Conservation (phyloP, 2,113 vertebrate species). For the Chroicocephalus ridibundus region DNA sequence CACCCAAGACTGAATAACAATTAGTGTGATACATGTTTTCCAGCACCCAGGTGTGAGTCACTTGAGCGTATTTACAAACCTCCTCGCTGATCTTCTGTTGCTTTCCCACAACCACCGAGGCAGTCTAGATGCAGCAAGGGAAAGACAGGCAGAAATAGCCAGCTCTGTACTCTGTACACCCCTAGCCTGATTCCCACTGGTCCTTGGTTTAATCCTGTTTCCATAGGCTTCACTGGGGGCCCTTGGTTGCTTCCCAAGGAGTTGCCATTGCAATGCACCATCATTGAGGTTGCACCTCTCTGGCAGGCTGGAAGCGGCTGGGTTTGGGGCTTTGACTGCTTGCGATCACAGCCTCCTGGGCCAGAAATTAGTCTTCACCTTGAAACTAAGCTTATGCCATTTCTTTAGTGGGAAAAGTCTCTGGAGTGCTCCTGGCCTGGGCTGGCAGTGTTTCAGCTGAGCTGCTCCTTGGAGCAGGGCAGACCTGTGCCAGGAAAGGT, state of each 20-base stretch:
- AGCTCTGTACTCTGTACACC: background rate
- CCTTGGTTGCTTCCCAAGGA: background rate
- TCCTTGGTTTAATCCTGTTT: background rate
- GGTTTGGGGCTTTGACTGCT: background rate
- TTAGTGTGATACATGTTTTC: too few relatives aligned
- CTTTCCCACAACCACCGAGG: too few relatives aligned
- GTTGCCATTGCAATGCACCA: rapidly evolving
- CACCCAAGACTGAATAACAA: too few relatives aligned
- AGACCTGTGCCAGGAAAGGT: background rate
- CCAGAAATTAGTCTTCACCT: background rate
- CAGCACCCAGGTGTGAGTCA: too few relatives aligned
- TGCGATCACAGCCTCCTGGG: rapidly evolving
- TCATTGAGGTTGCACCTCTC: background rate
- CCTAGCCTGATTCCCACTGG: background rate
- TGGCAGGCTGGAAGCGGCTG: rapidly evolving
- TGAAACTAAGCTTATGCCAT: background rate
- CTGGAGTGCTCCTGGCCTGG: too few relatives aligned
- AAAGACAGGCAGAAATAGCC: background rate
- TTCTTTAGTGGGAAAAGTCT: background rate
- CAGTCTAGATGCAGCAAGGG: too few relatives aligned
- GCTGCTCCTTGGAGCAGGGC: background rate
- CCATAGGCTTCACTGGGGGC: background rate
- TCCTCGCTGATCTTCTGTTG: too few relatives aligned
- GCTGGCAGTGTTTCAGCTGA: background rate
- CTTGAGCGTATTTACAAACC: too few relatives aligned